Percentiles rank a stretch among this genome's conserved stretches.
These are phyloP conservation scores for Alectoris magna DNA, from an alignment of 2,797 vertebrate genomes.

Conservation along the genomic window DNA sequence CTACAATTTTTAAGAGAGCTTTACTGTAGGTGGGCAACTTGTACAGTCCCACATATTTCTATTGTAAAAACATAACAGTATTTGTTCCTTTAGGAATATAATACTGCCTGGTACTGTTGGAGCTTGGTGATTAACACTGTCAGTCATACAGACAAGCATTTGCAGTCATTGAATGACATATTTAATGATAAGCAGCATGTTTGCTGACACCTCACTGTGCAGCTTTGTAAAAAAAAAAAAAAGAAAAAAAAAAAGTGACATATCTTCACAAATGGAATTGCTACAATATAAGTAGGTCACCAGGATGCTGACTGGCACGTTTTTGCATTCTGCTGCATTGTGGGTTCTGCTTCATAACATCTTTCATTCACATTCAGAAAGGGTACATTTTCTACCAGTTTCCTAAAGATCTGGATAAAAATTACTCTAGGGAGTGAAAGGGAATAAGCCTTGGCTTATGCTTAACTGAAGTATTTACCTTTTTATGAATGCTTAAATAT, in stretches of 20 bases:
- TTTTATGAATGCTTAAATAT: neutral
- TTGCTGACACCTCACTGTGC: conserved; percentile 69
- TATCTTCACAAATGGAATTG: conserved; percentile 60
- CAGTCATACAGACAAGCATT: conserved; percentile 36
- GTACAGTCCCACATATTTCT: neutral
- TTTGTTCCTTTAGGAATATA: neutral
- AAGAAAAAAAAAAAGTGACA: neutral
- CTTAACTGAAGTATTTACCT: neutral
- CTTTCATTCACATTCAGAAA: neutral
- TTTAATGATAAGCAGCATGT: conserved; percentile 62
- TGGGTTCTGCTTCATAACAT: conserved; percentile 37
- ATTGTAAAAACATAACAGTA: neutral
- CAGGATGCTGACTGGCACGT: conserved; percentile 66
- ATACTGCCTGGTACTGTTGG: neutral
- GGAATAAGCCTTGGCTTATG: neutral
- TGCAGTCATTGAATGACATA: conserved; percentile 30
- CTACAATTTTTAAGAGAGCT: neutral
- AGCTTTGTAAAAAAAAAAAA: conserved; percentile 18
- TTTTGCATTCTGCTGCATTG: conserved; percentile 48
- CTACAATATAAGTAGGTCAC: conserved; percentile 77
- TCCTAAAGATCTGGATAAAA: conserved; percentile 17
- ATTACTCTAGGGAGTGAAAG: neutral
- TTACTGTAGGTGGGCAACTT: neutral
- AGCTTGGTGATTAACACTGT: conserved; percentile 12
- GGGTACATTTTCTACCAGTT: conserved; percentile 7